These are phyloP conservation scores for Scelioninae gen. 2 DNA, from an alignment of 2,888 invertebrate species.

Conservation along the genomic window DNA sequence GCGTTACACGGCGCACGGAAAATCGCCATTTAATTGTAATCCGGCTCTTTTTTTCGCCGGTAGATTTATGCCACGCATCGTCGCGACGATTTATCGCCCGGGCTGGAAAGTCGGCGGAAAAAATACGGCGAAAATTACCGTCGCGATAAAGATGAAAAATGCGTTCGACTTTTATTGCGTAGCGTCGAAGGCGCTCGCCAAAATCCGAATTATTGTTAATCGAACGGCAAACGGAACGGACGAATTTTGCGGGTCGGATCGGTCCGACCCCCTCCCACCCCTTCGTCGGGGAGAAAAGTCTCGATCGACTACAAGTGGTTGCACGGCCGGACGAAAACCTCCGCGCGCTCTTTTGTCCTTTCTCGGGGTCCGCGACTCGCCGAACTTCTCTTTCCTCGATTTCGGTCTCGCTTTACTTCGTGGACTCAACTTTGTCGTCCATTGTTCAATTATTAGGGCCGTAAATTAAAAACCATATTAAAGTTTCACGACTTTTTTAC, in stretches of 20 bases:
- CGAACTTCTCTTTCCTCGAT: not conserved
- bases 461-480: constrained; percentile 23
- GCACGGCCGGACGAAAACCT: constrained; percentile 31
- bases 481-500: constrained; percentile 5
- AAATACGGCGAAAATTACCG: constrained; percentile 33
- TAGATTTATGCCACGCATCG: constrained; percentile 18
- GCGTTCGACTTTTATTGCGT: constrained; percentile 31
- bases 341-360: constrained; percentile 16
- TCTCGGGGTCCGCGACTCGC: not conserved
- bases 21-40: constrained; percentile 3
- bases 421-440: no score
- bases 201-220: constrained; percentile 29
- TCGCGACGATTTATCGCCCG: constrained; percentile 5
- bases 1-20: not conserved
- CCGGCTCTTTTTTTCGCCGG: not conserved
- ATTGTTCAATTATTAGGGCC: constrained; percentile 35
- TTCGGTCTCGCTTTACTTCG: not conserved
- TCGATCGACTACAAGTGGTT: constrained; percentile 37
- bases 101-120: constrained; percentile 4
- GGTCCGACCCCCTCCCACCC: no score
- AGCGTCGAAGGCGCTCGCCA: constrained; percentile 14
- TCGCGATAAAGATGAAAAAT: constrained; percentile 29
- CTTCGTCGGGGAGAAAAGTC: no score
- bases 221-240: constrained; percentile 2
- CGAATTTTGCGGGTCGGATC: no score